phyloP scores from a whole-genome alignment of 92 coral and sea anemone species.

The Epizoanthus scotinus region DNA sequence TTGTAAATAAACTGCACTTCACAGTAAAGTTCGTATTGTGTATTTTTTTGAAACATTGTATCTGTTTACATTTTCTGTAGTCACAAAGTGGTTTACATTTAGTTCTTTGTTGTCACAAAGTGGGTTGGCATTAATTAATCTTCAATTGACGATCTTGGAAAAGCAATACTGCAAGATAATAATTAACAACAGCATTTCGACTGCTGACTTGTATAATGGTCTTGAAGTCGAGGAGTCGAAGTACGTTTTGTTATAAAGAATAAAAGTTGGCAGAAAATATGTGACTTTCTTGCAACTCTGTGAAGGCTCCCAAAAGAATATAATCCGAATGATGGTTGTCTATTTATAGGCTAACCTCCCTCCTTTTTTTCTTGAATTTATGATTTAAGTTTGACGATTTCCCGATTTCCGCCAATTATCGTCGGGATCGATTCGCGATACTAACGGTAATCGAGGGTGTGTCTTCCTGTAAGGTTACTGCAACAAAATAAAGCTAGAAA shows the following conservation, averaged over 20 bases:
- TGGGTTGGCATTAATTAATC: neutral
- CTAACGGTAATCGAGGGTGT: too few relatives aligned
- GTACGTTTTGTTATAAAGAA: neutral
- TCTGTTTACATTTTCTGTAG: neutral
- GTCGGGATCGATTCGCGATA: too few relatives aligned
- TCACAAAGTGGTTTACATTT: neutral
- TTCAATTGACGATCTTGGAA: too few relatives aligned
- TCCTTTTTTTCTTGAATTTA: too few relatives aligned
- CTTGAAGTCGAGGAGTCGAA: neutral
- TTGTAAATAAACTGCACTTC: constrained; percentile 46
- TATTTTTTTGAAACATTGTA: neutral
- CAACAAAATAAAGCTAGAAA: too few relatives aligned
- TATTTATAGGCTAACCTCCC: too few relatives aligned
- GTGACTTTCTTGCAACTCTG: neutral
- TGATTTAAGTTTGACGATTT: too few relatives aligned
- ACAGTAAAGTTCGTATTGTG: constrained; percentile 26
- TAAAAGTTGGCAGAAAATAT: neutral
- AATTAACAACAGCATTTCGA: constrained; percentile 3
- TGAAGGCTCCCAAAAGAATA: too few relatives aligned
- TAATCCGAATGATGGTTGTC: too few relatives aligned
- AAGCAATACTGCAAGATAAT: neutral
- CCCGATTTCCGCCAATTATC: too few relatives aligned
- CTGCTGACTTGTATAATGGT: constrained; percentile 1
- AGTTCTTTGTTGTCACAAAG: neutral
- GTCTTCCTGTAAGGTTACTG: too few relatives aligned